phyloP scores from a whole-genome alignment of 2,113 vertebrate species.

The Marmota flaviventris region DNA sequence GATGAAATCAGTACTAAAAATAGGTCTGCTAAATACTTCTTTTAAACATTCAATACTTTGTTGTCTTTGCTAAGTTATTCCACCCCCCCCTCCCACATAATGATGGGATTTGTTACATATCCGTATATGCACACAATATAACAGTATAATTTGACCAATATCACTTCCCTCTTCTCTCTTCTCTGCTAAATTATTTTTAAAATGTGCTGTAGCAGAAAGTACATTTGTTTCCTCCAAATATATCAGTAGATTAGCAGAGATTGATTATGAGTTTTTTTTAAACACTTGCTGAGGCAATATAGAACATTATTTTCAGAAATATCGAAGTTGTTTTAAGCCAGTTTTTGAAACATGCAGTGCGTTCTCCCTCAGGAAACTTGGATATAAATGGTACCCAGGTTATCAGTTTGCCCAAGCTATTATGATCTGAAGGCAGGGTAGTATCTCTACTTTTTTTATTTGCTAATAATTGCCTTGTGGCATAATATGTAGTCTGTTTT shows the following conservation, averaged over 20 bases:
- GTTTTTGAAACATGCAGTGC: constrained; percentile 1
- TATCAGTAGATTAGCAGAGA: neutral
- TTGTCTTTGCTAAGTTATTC: neutral
- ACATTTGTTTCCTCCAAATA: neutral
- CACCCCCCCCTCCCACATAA: no score
- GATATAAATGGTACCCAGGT: neutral
- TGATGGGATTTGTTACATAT: no score
- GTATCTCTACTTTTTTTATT: no score
- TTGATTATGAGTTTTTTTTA: neutral
- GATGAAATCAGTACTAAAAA: neutral
- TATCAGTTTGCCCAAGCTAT: neutral
- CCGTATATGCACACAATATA: no score
- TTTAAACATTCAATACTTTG: neutral
- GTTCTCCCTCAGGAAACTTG: constrained; percentile 1
- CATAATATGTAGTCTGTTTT: no score
- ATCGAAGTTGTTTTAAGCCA: neutral
- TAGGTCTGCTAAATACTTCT: neutral
- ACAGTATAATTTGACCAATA: no score
- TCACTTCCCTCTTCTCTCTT: no score
- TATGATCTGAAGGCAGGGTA: no score
- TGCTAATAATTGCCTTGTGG: no score
- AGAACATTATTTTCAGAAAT: neutral
- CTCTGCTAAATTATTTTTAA: constrained; percentile 9
- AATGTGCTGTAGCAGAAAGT: neutral
- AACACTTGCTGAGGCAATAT: neutral